Base-by-base conservation (phyloP, 2,888 invertebrate species). In the Trichogramma dendrolimi region DNA sequence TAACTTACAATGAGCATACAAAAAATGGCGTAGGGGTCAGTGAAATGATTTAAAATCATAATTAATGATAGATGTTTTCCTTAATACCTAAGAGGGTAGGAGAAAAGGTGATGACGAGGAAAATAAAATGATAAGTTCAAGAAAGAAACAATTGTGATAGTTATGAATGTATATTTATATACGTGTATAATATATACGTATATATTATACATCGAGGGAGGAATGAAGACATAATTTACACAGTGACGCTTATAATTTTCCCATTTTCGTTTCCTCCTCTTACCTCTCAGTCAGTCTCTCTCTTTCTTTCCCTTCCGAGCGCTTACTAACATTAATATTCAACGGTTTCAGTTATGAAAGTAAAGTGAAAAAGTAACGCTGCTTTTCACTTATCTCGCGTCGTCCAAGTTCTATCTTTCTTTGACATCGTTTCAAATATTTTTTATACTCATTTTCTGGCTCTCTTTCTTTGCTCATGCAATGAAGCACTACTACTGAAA, bases 281-380 rank as follows among this genome's bases (percentile, higher is more conserved):
- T 70, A 68, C 64, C 68, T 66, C 66, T 68, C 67, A 61, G 62
- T 65, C 63, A 69, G 14, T 14, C 14, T 14, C 14, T 14, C 14
- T 14, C 14, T 14, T 14, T 14, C 70, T 74, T 72, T 73, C 73
- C 72, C 73, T 74, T 73, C 71, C 66, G 69, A 66, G 67, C 67
- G 70, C 72, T 71, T 68, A 70, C 70, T 69, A 70, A 69, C 77
- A 77, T 77, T 77, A 76, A 77, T 77, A 77, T 77, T 77, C 77
- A 76, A 77, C 76, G 71, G 71, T 75, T 72, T 75, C 75, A 75
- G 77, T 76, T 77, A 77, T 77, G 76, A 77, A 76, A 77, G 76
- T 77, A 76, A 77, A 77, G 77, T 77, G 77, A 77, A 77, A 77
- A 77, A 77, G 76, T 77, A 76, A 76, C 73, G 71, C 70, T 70